Evolutionary conservation across 1,140 invertebrate species (phyloP).

Genomic region (Danaus melanippus): DNA sequence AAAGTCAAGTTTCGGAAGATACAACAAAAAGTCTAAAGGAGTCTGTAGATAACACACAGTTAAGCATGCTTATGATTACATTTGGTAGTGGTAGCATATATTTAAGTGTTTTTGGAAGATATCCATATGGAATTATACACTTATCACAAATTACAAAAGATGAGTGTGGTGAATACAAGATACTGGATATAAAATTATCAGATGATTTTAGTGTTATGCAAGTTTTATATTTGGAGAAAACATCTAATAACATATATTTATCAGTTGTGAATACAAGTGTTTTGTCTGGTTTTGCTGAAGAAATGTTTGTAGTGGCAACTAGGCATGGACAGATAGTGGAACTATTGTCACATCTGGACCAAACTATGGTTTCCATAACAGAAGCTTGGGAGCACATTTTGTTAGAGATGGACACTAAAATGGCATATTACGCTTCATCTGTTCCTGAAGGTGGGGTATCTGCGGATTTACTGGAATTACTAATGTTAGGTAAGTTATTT

Average conservation of each 20-base stretch:
- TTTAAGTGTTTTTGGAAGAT: constrained; percentile 88
- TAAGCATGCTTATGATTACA: constrained; percentile 86
- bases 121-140: constrained; percentile 82
- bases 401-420: constrained; percentile 94
- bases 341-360: constrained; percentile 80
- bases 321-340: constrained; percentile 81
- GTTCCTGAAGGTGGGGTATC: constrained; percentile 85
- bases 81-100: constrained; percentile 81
- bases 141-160: constrained; percentile 72
- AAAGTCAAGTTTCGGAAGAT: constrained; percentile 68
- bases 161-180: constrained; percentile 72
- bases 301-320: constrained; percentile 79
- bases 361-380: constrained; percentile 86
- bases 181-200: constrained; percentile 75
- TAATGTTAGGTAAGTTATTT: constrained; percentile 82
- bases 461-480: constrained; percentile 91
- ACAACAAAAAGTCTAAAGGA: constrained; percentile 77
- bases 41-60: constrained; percentile 77
- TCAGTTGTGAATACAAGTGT: constrained; percentile 78
- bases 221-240: constrained; percentile 71
- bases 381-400: constrained; percentile 97
- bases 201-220: constrained; percentile 75
- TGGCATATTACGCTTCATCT: constrained; percentile 88
- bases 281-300: constrained; percentile 76
- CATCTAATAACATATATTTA: constrained; percentile 70